Conservation (phyloP, 2,797 vertebrate genomes). For the Ambastaia sidthimunki region DNA sequence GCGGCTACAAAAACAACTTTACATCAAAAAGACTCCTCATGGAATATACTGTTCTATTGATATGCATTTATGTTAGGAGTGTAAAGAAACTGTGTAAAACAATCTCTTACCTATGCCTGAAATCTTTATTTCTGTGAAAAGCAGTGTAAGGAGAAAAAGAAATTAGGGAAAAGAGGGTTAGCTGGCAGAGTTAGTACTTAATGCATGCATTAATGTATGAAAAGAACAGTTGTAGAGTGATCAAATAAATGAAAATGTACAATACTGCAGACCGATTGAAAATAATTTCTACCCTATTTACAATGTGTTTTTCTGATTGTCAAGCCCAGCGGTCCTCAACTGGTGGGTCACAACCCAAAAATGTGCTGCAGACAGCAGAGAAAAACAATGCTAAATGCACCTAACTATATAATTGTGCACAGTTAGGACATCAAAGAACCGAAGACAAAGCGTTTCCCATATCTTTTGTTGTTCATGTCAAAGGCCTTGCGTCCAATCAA, state of each 20-base stretch:
- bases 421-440: no score
- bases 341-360: neutral
- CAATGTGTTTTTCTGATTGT: neutral
- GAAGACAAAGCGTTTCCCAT: no score
- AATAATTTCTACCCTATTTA: no score
- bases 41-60: neutral
- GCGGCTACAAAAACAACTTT: neutral
- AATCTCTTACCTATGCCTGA: conserved; percentile 98
- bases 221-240: conserved; percentile 18
- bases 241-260: neutral
- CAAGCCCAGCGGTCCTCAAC: neutral
- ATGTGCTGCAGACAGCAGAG: no score
- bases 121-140: conserved; percentile 99
- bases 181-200: conserved; percentile 46
- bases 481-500: neutral
- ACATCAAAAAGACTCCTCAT: conserved; percentile 18
- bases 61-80: conserved; percentile 22
- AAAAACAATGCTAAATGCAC: no score
- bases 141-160: conserved; percentile 72
- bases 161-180: conserved; percentile 60
- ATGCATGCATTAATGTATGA: conserved; percentile 39
- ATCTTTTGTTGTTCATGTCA: no score
- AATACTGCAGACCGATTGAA: neutral
- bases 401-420: no score
- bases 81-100: conserved; percentile 19